Evolutionary conservation across 1,140 invertebrate species (phyloP).

Genomic region (Brachionus rotundiformis): DNA sequence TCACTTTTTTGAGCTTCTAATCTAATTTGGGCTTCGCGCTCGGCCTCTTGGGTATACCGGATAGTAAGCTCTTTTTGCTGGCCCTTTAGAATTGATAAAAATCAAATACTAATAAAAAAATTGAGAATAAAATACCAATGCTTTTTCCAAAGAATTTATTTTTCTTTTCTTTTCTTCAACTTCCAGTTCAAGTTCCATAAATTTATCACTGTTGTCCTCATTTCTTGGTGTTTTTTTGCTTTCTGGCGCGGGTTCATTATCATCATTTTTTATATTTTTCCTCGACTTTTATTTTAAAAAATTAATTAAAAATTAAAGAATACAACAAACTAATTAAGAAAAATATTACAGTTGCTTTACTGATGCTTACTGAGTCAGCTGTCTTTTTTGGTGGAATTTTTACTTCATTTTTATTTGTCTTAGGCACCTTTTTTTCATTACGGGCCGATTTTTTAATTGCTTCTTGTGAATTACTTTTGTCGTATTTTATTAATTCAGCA

Average conservation of each 20-base stretch:
- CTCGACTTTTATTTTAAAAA: not conserved
- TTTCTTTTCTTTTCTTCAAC: slow-evolving; percentile 62
- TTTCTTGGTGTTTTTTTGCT: not conserved
- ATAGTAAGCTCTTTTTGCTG: slow-evolving; percentile 64
- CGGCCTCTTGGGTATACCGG: slow-evolving; percentile 63
- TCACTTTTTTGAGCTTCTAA: slow-evolving; percentile 62
- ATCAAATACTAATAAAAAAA: not conserved
- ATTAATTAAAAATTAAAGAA: not conserved
- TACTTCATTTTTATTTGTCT: not conserved
- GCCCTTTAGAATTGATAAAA: slow-evolving; percentile 57
- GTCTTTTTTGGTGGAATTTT: slow-evolving; percentile 20
- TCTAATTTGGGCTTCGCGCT: slow-evolving; percentile 59
- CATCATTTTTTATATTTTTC: not conserved
- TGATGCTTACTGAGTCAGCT: not conserved
- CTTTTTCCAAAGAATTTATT: slow-evolving; percentile 63
- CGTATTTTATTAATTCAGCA: not conserved
- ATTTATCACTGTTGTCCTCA: slow-evolving; percentile 53
- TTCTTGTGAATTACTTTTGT: not conserved
- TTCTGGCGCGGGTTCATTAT: not conserved
- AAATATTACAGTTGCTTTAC: not conserved
- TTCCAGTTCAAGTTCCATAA: slow-evolving; percentile 61
- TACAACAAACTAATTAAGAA: not conserved
- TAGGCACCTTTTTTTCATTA: not conserved
- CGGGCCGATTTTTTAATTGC: not conserved
- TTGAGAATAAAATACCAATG: slow-evolving; percentile 56